Evolutionary conservation across 1,140 invertebrate genomes (phyloP), one percentile per base, ranked within the genome.

Genomic region (Matsumurasca onukii): DNA sequence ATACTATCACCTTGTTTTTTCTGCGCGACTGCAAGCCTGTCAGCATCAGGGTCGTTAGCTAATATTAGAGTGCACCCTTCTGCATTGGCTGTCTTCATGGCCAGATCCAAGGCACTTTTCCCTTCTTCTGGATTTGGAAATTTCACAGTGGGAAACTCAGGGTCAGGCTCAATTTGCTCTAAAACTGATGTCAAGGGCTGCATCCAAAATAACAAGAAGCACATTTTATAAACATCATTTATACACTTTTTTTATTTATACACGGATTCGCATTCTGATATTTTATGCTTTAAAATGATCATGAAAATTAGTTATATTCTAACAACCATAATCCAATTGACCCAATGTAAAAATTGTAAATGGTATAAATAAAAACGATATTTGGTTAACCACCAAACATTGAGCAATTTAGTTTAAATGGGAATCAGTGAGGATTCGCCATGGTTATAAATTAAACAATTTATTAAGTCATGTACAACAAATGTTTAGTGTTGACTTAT

Each of bases 51-150:
- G 82, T 99, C 98, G 83, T 99, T 99, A 0, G 97, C 97, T 22
- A 99, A 79, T 73, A 99, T 94, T 0, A 99, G 79, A 1, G 82
- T 81, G 45, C 88, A 89, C 1, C 82, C 81, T 72, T 86, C 84
- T 49, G 82, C 73, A 76, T 95, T 86, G 0, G 98, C 98, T 15
- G 91, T 89, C 78, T 89, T 82, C 73, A 98, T 89, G 24, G 97
- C 89, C 22, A 98, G 82, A 76, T 92, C 85, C 66, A 99, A 78
- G 59, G 95, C 92, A 76, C 91, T 91, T 76, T 93, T 91, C 9
- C 93, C 92, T 82, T 99, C 98, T 80, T 99, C 98, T 1, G 98
- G 98, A 83, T 99, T 99, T 0, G 98, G 98, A 82, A 97, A 98
- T 75, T 88, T 88, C 0, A 99, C 97, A 0, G 97, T 98, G 0